Base-by-base conservation (phyloP, 2,113 vertebrate genomes). In the Pimephales promelas region DNA sequence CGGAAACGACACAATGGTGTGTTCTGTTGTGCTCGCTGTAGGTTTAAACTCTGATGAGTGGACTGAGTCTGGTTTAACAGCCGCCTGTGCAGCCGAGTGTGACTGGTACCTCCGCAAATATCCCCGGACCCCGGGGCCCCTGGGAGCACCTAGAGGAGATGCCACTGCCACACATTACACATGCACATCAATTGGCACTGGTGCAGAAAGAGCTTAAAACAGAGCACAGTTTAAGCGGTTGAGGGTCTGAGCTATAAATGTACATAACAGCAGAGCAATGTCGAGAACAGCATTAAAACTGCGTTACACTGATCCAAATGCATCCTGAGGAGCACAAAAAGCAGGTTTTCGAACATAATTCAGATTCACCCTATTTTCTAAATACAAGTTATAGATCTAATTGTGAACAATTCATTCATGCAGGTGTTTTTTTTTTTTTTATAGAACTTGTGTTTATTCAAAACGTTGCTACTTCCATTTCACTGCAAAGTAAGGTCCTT, bases 161-260 rank as follows among this genome's bases (percentile, higher is more conserved):
- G 87, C 82, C 13, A 36, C 83, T 83, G 85, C 70, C 74, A 83
- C 31, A 68, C 84, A 87, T 91, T 90, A 93, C 89, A 92, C 91
- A 94, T 94, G 92, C 91, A 92, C 93, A 94, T 94, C 80, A 89
- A 93, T 93, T 92, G 91, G 91, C 92, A 93, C 4, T 93, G 89
- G 84, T 93, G 90, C 92, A 92, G 90, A 93, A 93, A 92, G 84
- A 89, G 88, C 91, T 92, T 90, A 74, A 90, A 89, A 83, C 54
- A 86, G 82, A 86, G 84, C 47, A 34, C 80, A 83, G 83, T 85
- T 76, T 73, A 70, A 86, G 74, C 56, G 87, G 85, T 83, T 73
- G 81, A 85, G 87, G 54, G 36, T 84, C 80, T 31, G 52, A 84
- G 56, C 83, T 79, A 72, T 64, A 83, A 61, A 85, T 20, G 1